Evolutionary conservation across 2,888 invertebrate species (phyloP).

Genomic region (Pherbina coryleti): DNA sequence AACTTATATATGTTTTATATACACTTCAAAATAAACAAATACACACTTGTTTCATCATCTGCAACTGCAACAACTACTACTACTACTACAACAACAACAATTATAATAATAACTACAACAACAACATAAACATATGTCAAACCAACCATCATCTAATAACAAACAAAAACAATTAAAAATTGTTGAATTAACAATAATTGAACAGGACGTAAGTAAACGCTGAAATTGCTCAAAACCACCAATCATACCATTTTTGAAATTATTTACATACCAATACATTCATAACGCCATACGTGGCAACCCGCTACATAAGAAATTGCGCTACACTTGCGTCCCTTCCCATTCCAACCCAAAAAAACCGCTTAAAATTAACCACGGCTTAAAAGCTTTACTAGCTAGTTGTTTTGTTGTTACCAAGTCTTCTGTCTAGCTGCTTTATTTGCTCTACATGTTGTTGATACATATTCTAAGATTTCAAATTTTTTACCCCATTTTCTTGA

Average conservation of each 20-base stretch:
- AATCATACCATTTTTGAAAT: too few relatives aligned
- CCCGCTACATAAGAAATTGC: too few relatives aligned
- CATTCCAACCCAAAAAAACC: too few relatives aligned
- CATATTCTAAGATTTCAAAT: too few relatives aligned
- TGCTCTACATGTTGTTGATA: too few relatives aligned
- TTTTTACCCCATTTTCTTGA: not conserved
- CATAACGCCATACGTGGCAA: too few relatives aligned
- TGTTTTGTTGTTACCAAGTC: too few relatives aligned
- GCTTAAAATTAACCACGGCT: too few relatives aligned
- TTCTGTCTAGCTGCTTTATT: too few relatives aligned
- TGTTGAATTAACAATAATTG: conserved; percentile 39
- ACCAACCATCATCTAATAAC: conserved; percentile 24
- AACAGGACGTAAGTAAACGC: conserved; percentile 57
- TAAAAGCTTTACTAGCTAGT: too few relatives aligned
- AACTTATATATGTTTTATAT: conserved; percentile 41
- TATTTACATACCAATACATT: too few relatives aligned
- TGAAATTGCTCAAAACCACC: conserved; percentile 24
- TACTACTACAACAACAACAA: conserved; percentile 25
- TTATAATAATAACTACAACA: not conserved
- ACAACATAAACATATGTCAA: conserved; percentile 27
- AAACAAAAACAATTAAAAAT: conserved; percentile 31
- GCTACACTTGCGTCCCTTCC: too few relatives aligned
- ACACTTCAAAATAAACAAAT: conserved; percentile 44
- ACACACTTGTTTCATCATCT: conserved; percentile 29
- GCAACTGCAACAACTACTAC: conserved; percentile 41